Evolutionary conservation across 2,797 vertebrate species (phyloP), one percentile per base, ranked within the genome.

Genomic region (Eulemur mongoz): DNA sequence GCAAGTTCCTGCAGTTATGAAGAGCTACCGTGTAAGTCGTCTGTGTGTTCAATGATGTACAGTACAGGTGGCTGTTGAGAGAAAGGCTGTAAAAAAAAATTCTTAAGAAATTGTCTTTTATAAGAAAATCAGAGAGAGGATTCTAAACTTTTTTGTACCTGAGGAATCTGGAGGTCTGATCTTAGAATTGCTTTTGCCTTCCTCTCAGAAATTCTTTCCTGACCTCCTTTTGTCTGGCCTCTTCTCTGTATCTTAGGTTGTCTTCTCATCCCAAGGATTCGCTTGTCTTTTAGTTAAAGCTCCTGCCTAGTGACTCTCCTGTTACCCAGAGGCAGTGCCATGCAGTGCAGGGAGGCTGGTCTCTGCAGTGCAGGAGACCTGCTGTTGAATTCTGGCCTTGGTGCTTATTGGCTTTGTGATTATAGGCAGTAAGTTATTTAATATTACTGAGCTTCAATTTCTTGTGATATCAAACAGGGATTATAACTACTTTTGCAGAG

Each of bases 151-250:
- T 54, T 70, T 67, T 57, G 25, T 59, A 35, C 40, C 32, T 17
- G 25, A 35, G 38, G 25, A 86, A n/a, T 91, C 72, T 54, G 30
- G 57, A 81, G 25, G 40, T 69, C 54, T 94, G 43, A 32, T 63
- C 91, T 91, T 81, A 52, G 82, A 91, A 76, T 45, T 87, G 32
- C 57, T 93, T 65, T 76, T 89, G 30, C 9, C 50, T 81, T 72
- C 61, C 38, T 76, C 48, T 82, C 40, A 76, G 59, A 65, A 20
- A 38, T 59, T 75, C 14, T 52, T 50, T n/a, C 13, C 67, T 90
- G n/a, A n/a, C 12, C 63, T 38, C 35, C 50, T 85, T 40, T 70
- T 59, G 22, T 76, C 23, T 80, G 38, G 54, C 12, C 45, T 57
- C 40, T 79, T 32, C n/a, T 70, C 38, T 65, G 40, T 70, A 43